Evolutionary conservation across 2,888 invertebrate species (phyloP).

Genomic region (Tricholauxania praeusta): DNA sequence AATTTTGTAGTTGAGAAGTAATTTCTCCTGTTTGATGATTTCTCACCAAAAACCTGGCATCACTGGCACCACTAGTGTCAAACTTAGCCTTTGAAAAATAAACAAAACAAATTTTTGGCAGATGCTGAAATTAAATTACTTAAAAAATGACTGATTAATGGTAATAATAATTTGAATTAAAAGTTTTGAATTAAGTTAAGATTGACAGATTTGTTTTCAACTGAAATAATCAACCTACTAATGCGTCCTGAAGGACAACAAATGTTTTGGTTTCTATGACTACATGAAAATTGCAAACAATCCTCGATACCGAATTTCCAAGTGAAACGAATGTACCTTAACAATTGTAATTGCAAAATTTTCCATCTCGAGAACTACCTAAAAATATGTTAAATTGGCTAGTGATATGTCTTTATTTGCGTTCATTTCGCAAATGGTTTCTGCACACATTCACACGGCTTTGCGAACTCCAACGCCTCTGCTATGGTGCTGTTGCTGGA

Average conservation of each 20-base stretch:
- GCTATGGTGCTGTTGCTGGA: slow-evolving; percentile 75
- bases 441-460: slow-evolving; percentile 85
- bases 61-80: too few species aligned
- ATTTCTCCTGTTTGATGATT: too few species aligned
- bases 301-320: not conserved
- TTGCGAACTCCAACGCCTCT: slow-evolving; percentile 93
- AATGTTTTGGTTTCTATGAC: slow-evolving; percentile 7
- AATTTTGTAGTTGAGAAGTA: too few species aligned
- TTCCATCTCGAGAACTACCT: not conserved
- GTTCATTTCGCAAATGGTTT: slow-evolving; percentile 93
- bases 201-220: too few species aligned
- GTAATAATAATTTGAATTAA: too few species aligned
- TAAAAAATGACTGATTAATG: too few species aligned
- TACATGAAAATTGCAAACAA: not conserved
- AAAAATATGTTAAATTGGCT: slow-evolving; percentile 50
- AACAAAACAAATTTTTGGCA: too few species aligned
- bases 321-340: not conserved
- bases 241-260: not conserved
- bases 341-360: not conserved
- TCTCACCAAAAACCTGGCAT: too few species aligned
- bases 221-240: too few species aligned
- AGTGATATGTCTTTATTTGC: slow-evolving; percentile 75
- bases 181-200: too few species aligned
- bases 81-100: too few species aligned
- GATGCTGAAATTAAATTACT: too few species aligned